Conservation (phyloP, 1,140 invertebrate species). For the Hesperophylax magnus region DNA sequence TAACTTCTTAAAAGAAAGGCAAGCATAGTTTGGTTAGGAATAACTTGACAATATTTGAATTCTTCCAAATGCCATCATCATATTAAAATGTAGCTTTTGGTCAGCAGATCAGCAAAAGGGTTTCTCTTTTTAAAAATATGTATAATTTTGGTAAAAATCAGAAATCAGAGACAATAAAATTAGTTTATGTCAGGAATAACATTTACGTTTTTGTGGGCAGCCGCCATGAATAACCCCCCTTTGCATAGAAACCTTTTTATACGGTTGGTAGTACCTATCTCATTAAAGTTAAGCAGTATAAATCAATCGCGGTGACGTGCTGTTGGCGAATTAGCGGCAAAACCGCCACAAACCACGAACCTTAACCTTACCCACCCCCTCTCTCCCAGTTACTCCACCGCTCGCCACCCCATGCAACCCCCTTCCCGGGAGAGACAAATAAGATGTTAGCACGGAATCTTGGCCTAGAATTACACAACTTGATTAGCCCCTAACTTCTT, state of each 20-base stretch:
- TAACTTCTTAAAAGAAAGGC: no score
- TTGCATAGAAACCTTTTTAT: constrained; percentile 26
- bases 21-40: no score
- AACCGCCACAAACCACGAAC: constrained; percentile 52
- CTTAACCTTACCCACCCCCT: constrained; percentile 3
- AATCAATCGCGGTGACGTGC: constrained; percentile 56
- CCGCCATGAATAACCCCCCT: constrained; percentile 10
- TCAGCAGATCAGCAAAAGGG: no score
- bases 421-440: constrained; percentile 47
- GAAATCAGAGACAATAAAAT: no score
- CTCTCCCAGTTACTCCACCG: background rate
- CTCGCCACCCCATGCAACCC: background rate
- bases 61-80: no score
- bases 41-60: no score
- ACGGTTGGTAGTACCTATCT: constrained; percentile 24
- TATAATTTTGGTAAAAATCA: no score
- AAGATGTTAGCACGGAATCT: constrained; percentile 54
- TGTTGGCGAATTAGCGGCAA: constrained; percentile 49
- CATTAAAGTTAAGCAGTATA: constrained; percentile 49
- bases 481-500: background rate
- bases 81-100: no score
- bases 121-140: no score
- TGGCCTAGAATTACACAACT: background rate
- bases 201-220: background rate
- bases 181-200: background rate